Percentiles rank a stretch among this genome's conserved stretches.
Conservation (phyloP, 2,797 vertebrate genomes). For the Mormyrus hasselquistii region DNA sequence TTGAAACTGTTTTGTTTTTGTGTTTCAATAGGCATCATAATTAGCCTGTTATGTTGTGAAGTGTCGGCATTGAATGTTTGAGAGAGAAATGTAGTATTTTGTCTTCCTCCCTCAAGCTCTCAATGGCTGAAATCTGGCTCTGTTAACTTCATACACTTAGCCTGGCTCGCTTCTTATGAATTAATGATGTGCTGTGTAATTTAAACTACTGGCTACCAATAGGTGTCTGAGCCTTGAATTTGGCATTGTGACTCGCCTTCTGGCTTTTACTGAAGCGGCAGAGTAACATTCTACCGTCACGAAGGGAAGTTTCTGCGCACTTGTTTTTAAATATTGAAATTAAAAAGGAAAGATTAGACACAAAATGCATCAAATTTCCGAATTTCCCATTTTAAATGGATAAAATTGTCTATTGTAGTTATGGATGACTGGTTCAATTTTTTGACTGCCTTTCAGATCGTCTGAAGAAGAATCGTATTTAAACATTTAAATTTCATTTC, state of each 20-base stretch:
- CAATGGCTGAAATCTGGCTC: constrained; percentile 1
- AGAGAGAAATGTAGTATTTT: neutral
- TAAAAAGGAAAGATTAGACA: neutral
- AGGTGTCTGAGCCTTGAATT: constrained; percentile 2
- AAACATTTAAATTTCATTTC: neutral
- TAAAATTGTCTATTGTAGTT: neutral
- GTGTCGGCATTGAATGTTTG: neutral
- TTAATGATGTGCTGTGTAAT: constrained; percentile 3
- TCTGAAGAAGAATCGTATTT: neutral
- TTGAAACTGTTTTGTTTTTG: neutral
- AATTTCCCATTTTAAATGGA: neutral
- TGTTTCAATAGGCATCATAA: neutral
- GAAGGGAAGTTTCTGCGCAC: neutral
- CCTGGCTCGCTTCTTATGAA: neutral
- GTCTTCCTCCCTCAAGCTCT: neutral
- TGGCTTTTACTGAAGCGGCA: neutral
- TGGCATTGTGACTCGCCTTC: neutral
- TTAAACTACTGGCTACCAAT: neutral
- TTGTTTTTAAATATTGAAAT: neutral
- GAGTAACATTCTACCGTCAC: neutral
- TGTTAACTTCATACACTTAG: neutral
- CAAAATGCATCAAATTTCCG: neutral
- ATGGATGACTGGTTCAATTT: neutral
- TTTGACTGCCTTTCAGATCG: neutral
- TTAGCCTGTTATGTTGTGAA: neutral